A percentile compares a stretch with the other conserved stretches of the same genome.
Conservation (phyloP, 2,113 vertebrate genomes). For the Alouatta palliata region DNA sequence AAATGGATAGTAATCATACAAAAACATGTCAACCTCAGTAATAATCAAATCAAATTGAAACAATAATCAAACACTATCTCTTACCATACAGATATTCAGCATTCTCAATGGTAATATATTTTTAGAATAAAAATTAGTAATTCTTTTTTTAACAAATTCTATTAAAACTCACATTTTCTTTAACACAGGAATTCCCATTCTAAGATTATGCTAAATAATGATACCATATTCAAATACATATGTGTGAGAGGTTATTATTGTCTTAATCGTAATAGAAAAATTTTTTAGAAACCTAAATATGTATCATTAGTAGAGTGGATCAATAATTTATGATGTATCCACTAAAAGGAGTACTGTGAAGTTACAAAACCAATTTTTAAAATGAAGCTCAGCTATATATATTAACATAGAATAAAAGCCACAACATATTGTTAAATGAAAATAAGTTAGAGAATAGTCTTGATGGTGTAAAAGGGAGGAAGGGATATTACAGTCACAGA, state of each 20-base stretch:
- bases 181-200: background rate
- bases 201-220: background rate
- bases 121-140: background rate
- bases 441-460: background rate
- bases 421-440: background rate
- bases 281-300: background rate
- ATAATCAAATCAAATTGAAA: background rate
- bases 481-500: background rate
- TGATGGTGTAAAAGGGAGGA: background rate
- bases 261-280: background rate
- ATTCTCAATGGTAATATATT: background rate
- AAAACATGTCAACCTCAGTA: background rate
- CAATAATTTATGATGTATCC: background rate
- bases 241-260: background rate
- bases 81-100: background rate
- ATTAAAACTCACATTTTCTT: background rate
- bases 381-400: background rate
- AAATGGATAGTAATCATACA: background rate
- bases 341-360: background rate
- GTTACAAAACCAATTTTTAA: background rate
- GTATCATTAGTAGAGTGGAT: background rate
- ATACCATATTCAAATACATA: background rate
- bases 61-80: background rate
- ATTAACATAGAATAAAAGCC: background rate
- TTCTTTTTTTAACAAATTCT: background rate